Evolutionary conservation across 2,888 invertebrate species (phyloP), one percentile per base, ranked within the genome.

Genomic region (Boloria euphrosyne): DNA sequence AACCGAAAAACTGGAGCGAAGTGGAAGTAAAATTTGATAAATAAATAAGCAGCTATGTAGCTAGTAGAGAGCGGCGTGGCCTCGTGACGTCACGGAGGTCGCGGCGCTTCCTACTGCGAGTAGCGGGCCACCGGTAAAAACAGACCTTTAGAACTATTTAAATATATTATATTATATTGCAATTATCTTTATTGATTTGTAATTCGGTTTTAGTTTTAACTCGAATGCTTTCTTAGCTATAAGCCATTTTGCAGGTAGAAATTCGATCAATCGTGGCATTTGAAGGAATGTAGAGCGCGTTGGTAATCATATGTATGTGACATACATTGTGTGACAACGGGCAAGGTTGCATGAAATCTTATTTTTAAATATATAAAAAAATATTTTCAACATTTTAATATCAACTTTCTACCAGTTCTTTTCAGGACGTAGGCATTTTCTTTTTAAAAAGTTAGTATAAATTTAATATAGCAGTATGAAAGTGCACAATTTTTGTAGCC

Each of bases 61-160:
- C 73, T 68, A 72, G 75, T 74, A 73, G 87, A 86, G 87, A 85
- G 85, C 82, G 85, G 83, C 72, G 71, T 65, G 75, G 81, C 85
- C 84, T 82, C 82, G 77, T 84, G 86, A 85, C 87, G 87, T 86
- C 87, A 86, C 81, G 74, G 80, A 87, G 87, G 88, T 85, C 87
- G 83, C 76, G 70, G 68, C 79, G 82, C 84, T 87, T 87, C 86
- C 87, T 85, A 83, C 80, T 63, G 64, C 61, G 60, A 62, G 55
- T 58, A 68, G 68, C 64, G 64, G 67, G 66, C 68, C 66, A 53
- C 54, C 65, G 68, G 49, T 60, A 61, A 61, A 65, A 65, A 70
- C 53, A 59, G 55, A 66, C 64, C 62, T 67, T 65, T 52, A 57
- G 49, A 63, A 46, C 46, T 50, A 52, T 46, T 58, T 58, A 18